Conservation (phyloP, 1,140 invertebrate species). For the Caenorhabditis latens region DNA sequence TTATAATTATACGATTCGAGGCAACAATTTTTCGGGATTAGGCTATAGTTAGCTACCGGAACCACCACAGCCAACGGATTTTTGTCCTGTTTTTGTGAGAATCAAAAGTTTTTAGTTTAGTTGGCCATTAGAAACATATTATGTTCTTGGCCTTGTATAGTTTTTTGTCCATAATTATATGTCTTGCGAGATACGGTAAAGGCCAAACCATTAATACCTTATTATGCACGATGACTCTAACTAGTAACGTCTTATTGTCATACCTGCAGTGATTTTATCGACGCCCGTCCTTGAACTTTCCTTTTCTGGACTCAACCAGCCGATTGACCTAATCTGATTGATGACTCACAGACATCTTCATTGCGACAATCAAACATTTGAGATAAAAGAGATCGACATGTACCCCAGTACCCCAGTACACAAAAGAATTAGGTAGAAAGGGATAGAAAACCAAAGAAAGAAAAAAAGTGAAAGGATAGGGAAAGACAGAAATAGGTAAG, state of each 20-base stretch:
- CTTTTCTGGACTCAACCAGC: not conserved
- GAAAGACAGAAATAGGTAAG: constrained; percentile 42
- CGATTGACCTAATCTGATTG: constrained; percentile 38
- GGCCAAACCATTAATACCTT: no score
- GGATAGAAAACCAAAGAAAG: constrained; percentile 9
- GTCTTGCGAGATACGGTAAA: no score
- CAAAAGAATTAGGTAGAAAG: constrained; percentile 36
- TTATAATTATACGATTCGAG: constrained; percentile 33
- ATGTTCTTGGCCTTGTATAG: no score
- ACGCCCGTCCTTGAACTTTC: constrained; percentile 23
- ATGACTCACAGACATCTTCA: constrained; percentile 50
- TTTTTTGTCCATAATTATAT: no score
- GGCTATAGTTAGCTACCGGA: constrained; percentile 45
- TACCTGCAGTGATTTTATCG: no score
- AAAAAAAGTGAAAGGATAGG: constrained; percentile 32
- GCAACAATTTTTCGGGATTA: constrained; percentile 49
- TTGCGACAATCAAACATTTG: constrained; percentile 55
- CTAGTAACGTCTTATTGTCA: no score
- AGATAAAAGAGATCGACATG: constrained; percentile 47
- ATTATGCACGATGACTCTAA: no score
- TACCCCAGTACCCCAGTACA: constrained; percentile 53
- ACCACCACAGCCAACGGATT: not conserved
- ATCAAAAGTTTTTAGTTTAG: not conserved
- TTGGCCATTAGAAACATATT: no score
- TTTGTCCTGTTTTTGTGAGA: constrained; percentile 5